A percentile compares a stretch with the other conserved stretches of the same genome.
Conservation (phyloP, 2,113 vertebrate species). For the Raja brachyura region DNA sequence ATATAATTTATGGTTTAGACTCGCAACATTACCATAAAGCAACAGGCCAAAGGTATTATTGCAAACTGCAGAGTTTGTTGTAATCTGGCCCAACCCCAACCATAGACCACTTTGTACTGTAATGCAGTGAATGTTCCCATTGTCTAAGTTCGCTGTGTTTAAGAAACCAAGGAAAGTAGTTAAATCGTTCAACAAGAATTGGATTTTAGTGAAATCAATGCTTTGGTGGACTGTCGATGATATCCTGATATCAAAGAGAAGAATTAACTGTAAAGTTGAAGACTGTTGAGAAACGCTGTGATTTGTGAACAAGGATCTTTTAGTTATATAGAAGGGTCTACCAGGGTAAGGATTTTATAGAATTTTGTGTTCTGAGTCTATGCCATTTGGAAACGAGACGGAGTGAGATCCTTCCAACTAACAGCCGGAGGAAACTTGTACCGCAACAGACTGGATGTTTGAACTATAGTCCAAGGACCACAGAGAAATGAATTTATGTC, state of each 20-base stretch:
- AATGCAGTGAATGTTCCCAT: background rate
- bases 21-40: background rate
- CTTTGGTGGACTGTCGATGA: background rate
- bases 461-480: background rate
- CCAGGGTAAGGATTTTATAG: background rate
- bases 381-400: background rate
- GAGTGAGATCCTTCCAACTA: background rate
- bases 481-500: background rate
- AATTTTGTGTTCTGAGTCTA: background rate
- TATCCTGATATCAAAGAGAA: background rate
- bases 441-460: background rate
- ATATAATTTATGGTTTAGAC: background rate
- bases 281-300: background rate
- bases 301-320: background rate
- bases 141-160: background rate
- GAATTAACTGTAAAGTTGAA: background rate
- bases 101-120: background rate
- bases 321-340: background rate
- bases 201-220: background rate
- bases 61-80: background rate
- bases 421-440: background rate
- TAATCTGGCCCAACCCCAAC: background rate
- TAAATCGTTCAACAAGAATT: background rate
- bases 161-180: background rate
- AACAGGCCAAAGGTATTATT: background rate